These are phyloP conservation scores for Leucophora obtusa DNA, from an alignment of 2,888 invertebrate genomes.

Conservation along the genomic window DNA sequence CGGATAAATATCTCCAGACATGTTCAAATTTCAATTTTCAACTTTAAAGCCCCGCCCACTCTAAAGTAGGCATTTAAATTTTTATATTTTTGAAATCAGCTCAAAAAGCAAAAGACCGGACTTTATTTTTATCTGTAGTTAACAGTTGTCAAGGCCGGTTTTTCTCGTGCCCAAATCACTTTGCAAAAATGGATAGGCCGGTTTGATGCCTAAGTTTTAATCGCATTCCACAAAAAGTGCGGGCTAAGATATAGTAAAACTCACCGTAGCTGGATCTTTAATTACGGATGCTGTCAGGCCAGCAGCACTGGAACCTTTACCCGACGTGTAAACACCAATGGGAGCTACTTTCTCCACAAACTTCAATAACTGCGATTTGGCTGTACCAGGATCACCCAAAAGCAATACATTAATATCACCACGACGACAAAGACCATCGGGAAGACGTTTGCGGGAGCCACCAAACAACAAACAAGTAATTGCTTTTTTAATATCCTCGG, in stretches of 20 bases:
- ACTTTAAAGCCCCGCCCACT: too few relatives aligned
- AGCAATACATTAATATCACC: constrained; percentile 98
- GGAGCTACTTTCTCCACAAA: constrained; percentile 97
- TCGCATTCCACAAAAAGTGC: too few relatives aligned
- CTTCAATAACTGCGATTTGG: constrained; percentile 98
- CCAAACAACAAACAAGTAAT: constrained; percentile 97
- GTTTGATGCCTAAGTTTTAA: too few relatives aligned
- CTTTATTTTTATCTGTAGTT: too few relatives aligned
- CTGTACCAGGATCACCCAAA: constrained; percentile 98
- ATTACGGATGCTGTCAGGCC: constrained; percentile 98
- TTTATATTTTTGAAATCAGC: too few relatives aligned
- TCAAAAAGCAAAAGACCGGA: too few relatives aligned
- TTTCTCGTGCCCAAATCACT: too few relatives aligned
- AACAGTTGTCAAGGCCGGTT: too few relatives aligned
- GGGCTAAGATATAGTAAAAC: constrained; percentile 73
- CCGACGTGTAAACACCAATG: constrained; percentile 97
- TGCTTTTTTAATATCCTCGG: constrained; percentile 96
- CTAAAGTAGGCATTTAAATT: too few relatives aligned
- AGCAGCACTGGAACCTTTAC: constrained; percentile 99
- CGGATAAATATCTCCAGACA: too few relatives aligned
- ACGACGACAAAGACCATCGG: constrained; percentile 95
- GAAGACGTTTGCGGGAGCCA: constrained; percentile 91
- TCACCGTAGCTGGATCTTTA: constrained; percentile 93
- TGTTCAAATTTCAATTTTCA: too few relatives aligned
- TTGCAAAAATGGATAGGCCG: too few relatives aligned